Percentiles rank a stretch among this genome's conserved stretches.
Evolutionary conservation across 2,113 vertebrate genomes (phyloP).

Genomic region (Eulemur rufifrons): DNA sequence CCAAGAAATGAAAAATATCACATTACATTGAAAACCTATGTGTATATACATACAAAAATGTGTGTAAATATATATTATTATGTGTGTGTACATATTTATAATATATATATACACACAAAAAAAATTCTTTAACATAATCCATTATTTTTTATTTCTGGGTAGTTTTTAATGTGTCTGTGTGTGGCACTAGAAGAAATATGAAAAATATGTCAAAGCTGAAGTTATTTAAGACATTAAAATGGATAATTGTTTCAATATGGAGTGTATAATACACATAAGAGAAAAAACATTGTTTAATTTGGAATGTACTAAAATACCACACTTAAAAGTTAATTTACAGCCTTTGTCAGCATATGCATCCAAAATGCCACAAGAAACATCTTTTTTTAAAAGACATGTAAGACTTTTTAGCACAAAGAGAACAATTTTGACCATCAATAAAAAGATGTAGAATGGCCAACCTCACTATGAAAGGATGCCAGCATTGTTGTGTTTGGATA

Average conservation of each 20-base stretch:
- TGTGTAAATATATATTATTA: background rate
- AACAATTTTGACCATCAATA: conserved; percentile 44
- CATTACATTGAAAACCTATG: background rate
- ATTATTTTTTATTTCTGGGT: conserved; percentile 59
- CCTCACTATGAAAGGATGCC: background rate
- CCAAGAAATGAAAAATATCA: background rate
- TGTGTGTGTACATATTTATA: too few species aligned
- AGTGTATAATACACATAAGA: background rate
- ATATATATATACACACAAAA: fast-evolving
- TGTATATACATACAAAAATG: background rate
- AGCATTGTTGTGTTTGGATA: conserved; percentile 42
- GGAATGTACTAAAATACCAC: conserved; percentile 43
- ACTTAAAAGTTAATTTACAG: conserved; percentile 66
- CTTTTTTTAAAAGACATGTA: conserved; percentile 14
- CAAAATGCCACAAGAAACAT: conserved; percentile 26
- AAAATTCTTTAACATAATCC: background rate
- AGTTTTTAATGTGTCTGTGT: conserved; percentile 53
- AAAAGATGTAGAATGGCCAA: background rate
- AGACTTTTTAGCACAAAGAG: conserved; percentile 46
- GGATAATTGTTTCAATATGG: conserved; percentile 62
- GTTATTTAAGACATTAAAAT: conserved; percentile 67
- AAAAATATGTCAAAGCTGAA: conserved; percentile 66
- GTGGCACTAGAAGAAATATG: conserved; percentile 56
- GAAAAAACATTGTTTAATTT: conserved; percentile 67
- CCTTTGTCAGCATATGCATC: conserved; percentile 48